Percentiles rank a stretch among this genome's conserved stretches.
Conservation (phyloP, 2,113 vertebrate species). For the Harpagus bidentatus region DNA sequence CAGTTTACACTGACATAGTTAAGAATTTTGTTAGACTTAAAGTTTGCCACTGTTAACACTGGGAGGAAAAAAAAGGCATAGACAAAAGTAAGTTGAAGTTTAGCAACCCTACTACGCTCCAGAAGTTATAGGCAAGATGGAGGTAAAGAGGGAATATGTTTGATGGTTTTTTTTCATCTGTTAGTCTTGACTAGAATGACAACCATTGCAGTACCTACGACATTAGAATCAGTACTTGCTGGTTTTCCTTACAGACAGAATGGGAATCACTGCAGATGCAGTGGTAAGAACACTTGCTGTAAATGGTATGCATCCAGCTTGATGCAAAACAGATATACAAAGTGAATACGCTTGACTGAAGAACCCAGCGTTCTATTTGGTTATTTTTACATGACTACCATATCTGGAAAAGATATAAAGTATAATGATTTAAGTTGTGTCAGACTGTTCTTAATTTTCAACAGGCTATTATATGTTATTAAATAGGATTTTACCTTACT, state of each 20-base stretch:
- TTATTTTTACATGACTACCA: not conserved
- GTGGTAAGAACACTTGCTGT: not conserved
- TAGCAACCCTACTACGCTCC: not conserved
- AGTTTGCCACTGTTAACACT: not conserved
- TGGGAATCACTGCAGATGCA: not conserved
- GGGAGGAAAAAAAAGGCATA: not conserved
- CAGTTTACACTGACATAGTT: not conserved
- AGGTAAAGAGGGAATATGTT: not conserved
- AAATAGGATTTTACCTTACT: constrained; percentile 84
- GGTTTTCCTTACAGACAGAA: not conserved
- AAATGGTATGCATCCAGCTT: not conserved
- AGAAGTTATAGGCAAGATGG: not conserved
- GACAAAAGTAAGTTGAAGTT: not conserved
- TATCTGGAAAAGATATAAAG: not conserved
- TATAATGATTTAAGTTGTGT: not conserved
- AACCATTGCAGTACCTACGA: not conserved
- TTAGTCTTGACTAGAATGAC: not conserved
- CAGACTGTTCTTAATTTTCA: not conserved
- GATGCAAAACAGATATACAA: not conserved
- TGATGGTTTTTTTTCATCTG: accelerated
- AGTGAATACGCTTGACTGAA: not conserved
- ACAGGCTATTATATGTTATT: not conserved
- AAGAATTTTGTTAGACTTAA: not conserved
- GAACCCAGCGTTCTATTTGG: not conserved
- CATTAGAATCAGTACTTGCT: not conserved